A percentile compares a stretch with the other conserved stretches of the same genome.
phyloP scores from a whole-genome alignment of 2,888 invertebrate species.

The Diadegma fenestrale region DNA sequence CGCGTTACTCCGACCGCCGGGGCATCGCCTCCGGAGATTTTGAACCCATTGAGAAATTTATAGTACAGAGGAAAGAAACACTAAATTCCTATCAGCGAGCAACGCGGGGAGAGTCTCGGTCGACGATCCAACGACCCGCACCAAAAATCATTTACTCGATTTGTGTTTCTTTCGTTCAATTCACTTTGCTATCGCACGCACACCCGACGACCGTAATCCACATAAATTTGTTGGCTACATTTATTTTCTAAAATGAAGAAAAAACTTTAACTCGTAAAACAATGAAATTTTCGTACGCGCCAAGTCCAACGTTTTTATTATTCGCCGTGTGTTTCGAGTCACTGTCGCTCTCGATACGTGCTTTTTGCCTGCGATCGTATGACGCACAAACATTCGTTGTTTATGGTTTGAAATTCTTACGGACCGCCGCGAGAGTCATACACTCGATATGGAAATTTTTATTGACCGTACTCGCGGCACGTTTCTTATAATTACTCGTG shows the following conservation, averaged over 20 bases:
- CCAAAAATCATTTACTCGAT: neutral
- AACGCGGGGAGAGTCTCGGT: neutral
- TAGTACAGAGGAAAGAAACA: neutral
- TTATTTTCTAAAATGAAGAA: too few species aligned
- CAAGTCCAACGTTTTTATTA: neutral
- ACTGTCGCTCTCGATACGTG: slow-evolving; percentile 7
- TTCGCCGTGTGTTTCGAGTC: slow-evolving; percentile 29
- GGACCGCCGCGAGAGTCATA: slow-evolving; percentile 44
- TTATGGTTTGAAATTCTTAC: slow-evolving; percentile 48
- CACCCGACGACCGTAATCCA: too few species aligned
- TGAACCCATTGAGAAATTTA: slow-evolving; percentile 40
- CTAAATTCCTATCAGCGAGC: neutral
- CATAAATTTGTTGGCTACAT: too few species aligned
- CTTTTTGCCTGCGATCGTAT: neutral
- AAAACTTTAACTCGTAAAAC: neutral
- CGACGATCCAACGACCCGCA: slow-evolving; percentile 3
- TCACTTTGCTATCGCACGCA: too few species aligned
- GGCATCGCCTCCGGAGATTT: slow-evolving; percentile 38
- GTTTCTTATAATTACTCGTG: slow-evolving; percentile 29
- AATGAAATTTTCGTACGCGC: neutral
- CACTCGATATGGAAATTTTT: slow-evolving; percentile 60
- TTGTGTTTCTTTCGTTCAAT: neutral
- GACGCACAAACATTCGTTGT: slow-evolving; percentile 41
- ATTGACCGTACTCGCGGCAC: slow-evolving; percentile 42
- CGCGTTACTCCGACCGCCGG: slow-evolving; percentile 48